Evolutionary conservation across 2,888 invertebrate genomes (phyloP).

Genomic region (Aporophyla lueneburgensis): DNA sequence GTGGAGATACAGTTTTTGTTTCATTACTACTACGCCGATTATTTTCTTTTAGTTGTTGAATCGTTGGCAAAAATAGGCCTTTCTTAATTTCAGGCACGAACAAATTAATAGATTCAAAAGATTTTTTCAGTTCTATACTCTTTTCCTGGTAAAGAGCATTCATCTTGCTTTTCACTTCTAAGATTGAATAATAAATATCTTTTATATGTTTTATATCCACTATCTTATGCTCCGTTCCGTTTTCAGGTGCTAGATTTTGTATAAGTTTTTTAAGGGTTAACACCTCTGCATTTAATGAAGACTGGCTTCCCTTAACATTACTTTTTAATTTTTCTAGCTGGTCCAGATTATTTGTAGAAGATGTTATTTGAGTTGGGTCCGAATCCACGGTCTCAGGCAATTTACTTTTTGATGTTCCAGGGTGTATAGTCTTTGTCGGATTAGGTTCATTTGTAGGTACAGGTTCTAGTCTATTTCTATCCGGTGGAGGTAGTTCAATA

Average conservation of each 20-base stretch:
- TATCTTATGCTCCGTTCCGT: background rate
- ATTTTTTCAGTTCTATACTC: background rate
- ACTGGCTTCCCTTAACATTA: background rate
- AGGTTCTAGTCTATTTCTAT: background rate
- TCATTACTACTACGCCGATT: fast-evolving
- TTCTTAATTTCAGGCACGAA: slow-evolving; percentile 23
- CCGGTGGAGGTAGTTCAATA: background rate
- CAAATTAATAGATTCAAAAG: slow-evolving; percentile 13
- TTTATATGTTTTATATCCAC: slow-evolving; percentile 8
- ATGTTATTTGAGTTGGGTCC: background rate
- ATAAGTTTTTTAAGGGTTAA: background rate
- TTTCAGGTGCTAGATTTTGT: background rate
- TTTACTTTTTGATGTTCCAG: background rate
- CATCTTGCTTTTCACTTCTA: background rate
- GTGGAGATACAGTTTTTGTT: background rate
- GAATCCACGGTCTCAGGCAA: background rate
- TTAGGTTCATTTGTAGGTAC: background rate
- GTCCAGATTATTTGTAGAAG: slow-evolving; percentile 1
- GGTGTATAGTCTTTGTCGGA: background rate
- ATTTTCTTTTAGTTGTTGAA: slow-evolving; percentile 11
- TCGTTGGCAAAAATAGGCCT: slow-evolving; percentile 15
- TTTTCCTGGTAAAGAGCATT: background rate
- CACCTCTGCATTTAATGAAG: slow-evolving; percentile 11
- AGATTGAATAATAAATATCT: slow-evolving; percentile 22
- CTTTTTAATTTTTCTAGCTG: background rate